These are phyloP conservation scores for Poeciliopsis infans DNA, from an alignment of 2,797 vertebrate genomes.

Conservation along the genomic window DNA sequence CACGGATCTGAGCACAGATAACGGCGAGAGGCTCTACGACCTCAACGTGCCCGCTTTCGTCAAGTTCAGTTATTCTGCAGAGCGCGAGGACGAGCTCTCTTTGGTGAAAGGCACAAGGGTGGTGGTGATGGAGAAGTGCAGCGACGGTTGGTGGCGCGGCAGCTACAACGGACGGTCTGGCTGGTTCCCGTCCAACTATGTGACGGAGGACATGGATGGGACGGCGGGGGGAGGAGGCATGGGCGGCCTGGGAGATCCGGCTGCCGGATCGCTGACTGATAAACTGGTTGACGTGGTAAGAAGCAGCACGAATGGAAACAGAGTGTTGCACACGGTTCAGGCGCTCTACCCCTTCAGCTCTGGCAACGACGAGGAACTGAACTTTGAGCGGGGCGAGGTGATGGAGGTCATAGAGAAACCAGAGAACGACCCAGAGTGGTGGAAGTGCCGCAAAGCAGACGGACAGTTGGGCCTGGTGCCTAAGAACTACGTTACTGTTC, in stretches of 20 bases:
- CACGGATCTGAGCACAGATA: constrained; percentile 84
- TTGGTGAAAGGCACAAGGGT: constrained; percentile 90
- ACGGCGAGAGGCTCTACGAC: constrained; percentile 89
- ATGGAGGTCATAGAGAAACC: constrained; percentile 95
- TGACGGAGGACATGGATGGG: constrained; percentile 89
- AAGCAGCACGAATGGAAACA: constrained; percentile 82
- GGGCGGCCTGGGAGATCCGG: constrained; percentile 79
- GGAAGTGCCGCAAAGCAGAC: constrained; percentile 92
- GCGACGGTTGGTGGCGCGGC: constrained; percentile 93
- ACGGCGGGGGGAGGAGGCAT: constrained; percentile 82
- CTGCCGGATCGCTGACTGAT: constrained; percentile 86
- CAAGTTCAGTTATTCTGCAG: constrained; percentile 90
- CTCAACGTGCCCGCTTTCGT: constrained; percentile 91
- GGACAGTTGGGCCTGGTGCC: constrained; percentile 90
- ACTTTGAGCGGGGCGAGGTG: constrained; percentile 91
- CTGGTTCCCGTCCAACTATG: constrained; percentile 94
- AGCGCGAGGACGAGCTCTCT: constrained; percentile 91
- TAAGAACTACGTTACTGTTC: constrained; percentile 92
- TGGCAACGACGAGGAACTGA: constrained; percentile 90
- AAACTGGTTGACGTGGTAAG: constrained; percentile 87
- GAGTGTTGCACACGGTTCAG: constrained; percentile 89
- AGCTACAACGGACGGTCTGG: constrained; percentile 88
- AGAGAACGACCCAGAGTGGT: constrained; percentile 94
- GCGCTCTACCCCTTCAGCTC: constrained; percentile 93
- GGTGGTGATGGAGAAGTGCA: constrained; percentile 94